Base-by-base conservation (phyloP, 2,113 vertebrate genomes). In the Panurus biarmicus region DNA sequence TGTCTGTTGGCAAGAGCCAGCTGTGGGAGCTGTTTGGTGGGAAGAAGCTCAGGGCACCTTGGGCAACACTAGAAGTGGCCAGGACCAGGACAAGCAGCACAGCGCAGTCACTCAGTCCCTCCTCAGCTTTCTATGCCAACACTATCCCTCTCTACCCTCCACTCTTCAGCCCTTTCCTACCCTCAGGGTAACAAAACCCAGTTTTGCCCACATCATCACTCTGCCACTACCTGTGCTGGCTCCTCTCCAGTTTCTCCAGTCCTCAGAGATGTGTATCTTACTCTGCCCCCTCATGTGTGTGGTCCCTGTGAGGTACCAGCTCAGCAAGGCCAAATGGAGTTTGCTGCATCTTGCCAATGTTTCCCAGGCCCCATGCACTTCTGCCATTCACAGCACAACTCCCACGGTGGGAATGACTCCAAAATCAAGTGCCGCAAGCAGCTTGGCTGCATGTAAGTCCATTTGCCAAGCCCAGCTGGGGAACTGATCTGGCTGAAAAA, bases 401-500 rank as follows among this genome's bases (percentile, higher is more conserved):
- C 73, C 74, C 44, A 2, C 0, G 0, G 61, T 28, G 24, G 82
- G 78, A 92, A 79, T 6, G 19, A 8, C 58, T 87, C 78, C 93
- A 82, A 67, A 84, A 33, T 22, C 0, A 1, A 85, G 53, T 0
- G 2, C 82, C 0, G 3, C 38, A 29, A 78, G 66, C 74, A 56
- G 78, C 70, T 75, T 1, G 0, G 66, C 57, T 85, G 90, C 88
- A 65, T 2, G 0, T 29, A n/a, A 85, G 66, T 72, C 48, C 23
- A 2, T 60, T 75, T 0, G 0, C 60, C 3, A 0, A 85, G 28
- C 29, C 47, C 78, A 94, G 74, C 57, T 56, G 82, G 36, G 13
- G 57, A 91, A 28, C 66, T 22, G 61, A 56, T 61, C 62, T 85
- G 31, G 17, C 40, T 93, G 40, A 58, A 95, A 91, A 64, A 64